Conservation (phyloP, 2,888 invertebrate genomes). For the Aspidapion aeneum region DNA sequence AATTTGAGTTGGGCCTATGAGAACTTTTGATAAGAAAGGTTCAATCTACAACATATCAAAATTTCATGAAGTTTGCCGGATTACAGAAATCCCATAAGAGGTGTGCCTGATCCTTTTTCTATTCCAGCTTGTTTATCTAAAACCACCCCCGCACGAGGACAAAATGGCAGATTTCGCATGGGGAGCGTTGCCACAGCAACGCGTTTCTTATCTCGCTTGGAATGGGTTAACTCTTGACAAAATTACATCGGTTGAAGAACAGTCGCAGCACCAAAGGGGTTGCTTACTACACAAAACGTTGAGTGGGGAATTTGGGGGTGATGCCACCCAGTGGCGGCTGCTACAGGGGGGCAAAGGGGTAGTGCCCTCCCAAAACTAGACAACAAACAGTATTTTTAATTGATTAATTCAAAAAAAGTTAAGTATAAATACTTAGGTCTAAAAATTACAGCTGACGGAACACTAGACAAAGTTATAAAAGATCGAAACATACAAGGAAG, state of each 20-base stretch:
- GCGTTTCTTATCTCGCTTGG: not conserved
- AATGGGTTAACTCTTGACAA: not conserved
- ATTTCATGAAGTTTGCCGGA: not conserved
- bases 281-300: not conserved
- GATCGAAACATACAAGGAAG: too few relatives aligned
- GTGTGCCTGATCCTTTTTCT: not conserved
- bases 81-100: not conserved
- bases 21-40: not conserved
- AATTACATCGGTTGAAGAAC: not conserved
- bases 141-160: not conserved
- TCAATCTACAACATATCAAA: not conserved
- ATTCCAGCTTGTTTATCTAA: not conserved
- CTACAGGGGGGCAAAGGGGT: too few relatives aligned
- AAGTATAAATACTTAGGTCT: too few relatives aligned
- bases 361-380: too few relatives aligned
- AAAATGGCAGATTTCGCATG: not conserved
- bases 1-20: not conserved
- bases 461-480: too few relatives aligned
- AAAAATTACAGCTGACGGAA: too few relatives aligned
- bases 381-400: too few relatives aligned
- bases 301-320: not conserved
- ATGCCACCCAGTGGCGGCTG: too few relatives aligned
- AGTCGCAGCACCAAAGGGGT: not conserved
- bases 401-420: too few relatives aligned
- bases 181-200: not conserved